Evolutionary conservation across 2,888 invertebrate species (phyloP).

Genomic region (Lucinisca nassula): DNA sequence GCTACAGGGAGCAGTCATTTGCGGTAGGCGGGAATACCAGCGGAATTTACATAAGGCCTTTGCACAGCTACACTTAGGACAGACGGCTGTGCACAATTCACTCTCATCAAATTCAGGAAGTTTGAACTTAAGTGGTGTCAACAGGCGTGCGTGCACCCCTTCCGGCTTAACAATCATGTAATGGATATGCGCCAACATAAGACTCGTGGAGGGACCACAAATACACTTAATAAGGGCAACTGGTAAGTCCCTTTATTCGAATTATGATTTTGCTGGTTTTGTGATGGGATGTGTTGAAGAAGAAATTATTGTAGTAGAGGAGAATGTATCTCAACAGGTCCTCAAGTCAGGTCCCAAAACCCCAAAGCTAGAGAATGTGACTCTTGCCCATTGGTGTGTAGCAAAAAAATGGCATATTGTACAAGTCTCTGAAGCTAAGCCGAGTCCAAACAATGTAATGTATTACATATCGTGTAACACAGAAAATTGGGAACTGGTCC

Average conservation of each 20-base stretch:
- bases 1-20: too few relatives aligned
- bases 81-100: too few relatives aligned
- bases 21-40: too few relatives aligned
- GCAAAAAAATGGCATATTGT: background rate
- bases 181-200: too few relatives aligned
- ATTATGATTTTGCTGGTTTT: background rate
- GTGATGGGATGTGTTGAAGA: background rate
- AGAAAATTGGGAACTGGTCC: background rate
- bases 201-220: background rate
- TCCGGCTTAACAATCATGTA: too few relatives aligned
- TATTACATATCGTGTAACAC: background rate
- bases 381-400: background rate
- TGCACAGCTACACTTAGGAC: too few relatives aligned
- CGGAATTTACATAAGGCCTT: too few relatives aligned
- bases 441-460: background rate
- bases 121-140: too few relatives aligned
- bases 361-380: background rate
- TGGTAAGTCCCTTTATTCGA: background rate
- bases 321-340: background rate
- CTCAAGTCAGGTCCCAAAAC: conserved; percentile 1
- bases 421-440: background rate
- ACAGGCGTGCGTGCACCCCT: too few relatives aligned
- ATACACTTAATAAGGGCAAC: background rate
- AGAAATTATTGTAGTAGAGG: background rate
- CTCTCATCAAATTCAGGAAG: too few relatives aligned